phyloP scores from a whole-genome alignment of 2,888 invertebrate species.

The Orchestes rusci region DNA sequence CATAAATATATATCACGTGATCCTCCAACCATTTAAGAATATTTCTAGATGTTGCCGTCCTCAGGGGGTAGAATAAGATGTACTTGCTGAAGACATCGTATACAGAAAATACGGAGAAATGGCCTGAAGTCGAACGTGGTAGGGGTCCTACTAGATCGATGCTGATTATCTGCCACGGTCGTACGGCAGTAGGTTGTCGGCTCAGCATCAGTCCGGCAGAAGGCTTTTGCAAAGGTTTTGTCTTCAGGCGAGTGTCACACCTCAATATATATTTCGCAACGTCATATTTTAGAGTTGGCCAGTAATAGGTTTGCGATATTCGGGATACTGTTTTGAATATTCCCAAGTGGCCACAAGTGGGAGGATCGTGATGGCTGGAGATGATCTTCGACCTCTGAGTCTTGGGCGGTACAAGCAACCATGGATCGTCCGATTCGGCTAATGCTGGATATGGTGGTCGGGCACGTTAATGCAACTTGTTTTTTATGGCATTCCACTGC shows the following conservation, averaged over 20 bases:
- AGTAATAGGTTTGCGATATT: constrained; percentile 22
- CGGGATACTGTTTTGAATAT: constrained; percentile 13
- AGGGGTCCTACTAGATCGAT: constrained; percentile 15
- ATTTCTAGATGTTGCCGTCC: constrained; percentile 1
- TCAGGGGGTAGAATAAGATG: constrained; percentile 3
- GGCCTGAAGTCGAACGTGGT: constrained; percentile 11
- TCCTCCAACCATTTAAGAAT: constrained; percentile 5
- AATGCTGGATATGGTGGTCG: neutral
- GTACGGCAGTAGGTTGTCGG: constrained; percentile 1
- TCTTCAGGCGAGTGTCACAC: constrained; percentile 9
- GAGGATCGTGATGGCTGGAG: constrained; percentile 11
- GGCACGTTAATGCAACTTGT: neutral
- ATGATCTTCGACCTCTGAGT: constrained; percentile 10
- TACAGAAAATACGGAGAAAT: constrained; percentile 13
- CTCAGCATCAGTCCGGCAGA: constrained; percentile 11
- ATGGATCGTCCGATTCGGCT: neutral
- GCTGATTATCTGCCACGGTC: constrained; percentile 15
- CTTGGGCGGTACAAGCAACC: constrained; percentile 12
- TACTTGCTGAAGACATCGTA: constrained; percentile 9
- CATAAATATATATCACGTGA: constrained; percentile 5
- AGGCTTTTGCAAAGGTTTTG: constrained; percentile 12
- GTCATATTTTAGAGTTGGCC: constrained; percentile 27
- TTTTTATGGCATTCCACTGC: constrained; percentile 2
- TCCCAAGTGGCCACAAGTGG: constrained; percentile 13
- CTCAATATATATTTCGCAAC: constrained; percentile 25